Base-by-base conservation (phyloP, 2,797 vertebrate species). In the Centropyge bicolor region DNA sequence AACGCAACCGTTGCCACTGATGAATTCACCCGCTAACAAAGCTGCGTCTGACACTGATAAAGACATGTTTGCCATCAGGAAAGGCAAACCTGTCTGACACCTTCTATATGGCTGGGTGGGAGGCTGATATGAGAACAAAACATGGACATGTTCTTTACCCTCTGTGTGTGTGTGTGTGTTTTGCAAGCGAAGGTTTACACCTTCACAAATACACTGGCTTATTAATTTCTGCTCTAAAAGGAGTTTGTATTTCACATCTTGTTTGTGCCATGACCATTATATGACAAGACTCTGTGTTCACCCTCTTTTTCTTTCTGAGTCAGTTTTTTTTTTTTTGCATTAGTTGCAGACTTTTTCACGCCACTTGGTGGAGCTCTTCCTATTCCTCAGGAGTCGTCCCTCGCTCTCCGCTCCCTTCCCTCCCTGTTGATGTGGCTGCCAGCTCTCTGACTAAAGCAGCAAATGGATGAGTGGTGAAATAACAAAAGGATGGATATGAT, bases 311-410 rank as follows among this genome's bases (percentile, higher is more conserved):
- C 8, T 24, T 11, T 16, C 52, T 52, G 48, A 31, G 27, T 31
- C 27, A 31, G 27, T 2, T 31, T 31, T 31, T 31, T 31, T 31
- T 31, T 31, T 31, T 48, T 9, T 51, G 22, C 1, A 57, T 41
- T 19, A 43, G 16, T 36, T 57, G 3, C 24, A 35, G 14, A n/a
- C 48, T 41, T 61, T 68, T 71, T 63, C 12, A 17, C 0, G 2
- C 85, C 93, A 90, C 92, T 89, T 73, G 91, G 80, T 88, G 92
- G 89, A 86, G 90, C 88, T 93, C 81, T 91, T 86, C 83, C 81
- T 86, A 45, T 90, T 90, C 74, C 82, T 74, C 52, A 70, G 46
- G 62, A 74, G n/a, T 36, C 41, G 59, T 45, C 5, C 19, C 17
- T 78, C 36, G 0, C 20, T 74, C 65, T 57, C 38, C 0, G 13